phyloP scores from a whole-genome alignment of 2,797 vertebrate species.

The Paedocypris micromegethes region DNA sequence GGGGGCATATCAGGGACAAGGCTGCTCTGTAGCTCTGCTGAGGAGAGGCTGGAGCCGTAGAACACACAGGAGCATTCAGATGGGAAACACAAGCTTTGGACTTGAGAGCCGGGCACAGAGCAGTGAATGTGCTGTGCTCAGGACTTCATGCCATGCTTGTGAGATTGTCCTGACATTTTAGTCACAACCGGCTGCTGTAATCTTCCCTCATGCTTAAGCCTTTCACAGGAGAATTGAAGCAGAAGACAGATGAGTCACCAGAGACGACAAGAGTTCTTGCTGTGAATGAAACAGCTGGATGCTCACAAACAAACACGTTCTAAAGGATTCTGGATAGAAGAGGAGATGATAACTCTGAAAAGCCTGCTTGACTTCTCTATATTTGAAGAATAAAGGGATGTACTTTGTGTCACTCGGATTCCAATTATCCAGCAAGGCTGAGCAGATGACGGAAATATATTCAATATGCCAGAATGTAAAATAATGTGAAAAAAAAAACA shows the following conservation, averaged over 20 bases:
- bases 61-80: constrained; percentile 41
- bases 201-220: constrained; percentile 25
- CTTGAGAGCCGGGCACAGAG: background rate
- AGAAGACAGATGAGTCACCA: constrained; percentile 41
- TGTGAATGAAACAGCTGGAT: constrained; percentile 14
- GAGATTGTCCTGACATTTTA: constrained; percentile 41
- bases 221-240: constrained; percentile 15
- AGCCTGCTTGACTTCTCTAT: too few relatives aligned
- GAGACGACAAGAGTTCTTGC: background rate
- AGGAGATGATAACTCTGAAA: too few relatives aligned
- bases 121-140: constrained; percentile 11
- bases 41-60: constrained; percentile 22
- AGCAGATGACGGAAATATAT: too few relatives aligned
- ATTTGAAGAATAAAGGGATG: too few relatives aligned
- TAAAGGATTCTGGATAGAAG: background rate
- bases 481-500: too few relatives aligned
- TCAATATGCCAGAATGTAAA: too few relatives aligned
- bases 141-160: constrained; percentile 33
- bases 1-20: constrained; percentile 26
- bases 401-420: too few relatives aligned
- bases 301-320: background rate
- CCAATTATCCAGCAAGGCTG: too few relatives aligned
- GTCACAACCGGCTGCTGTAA: constrained; percentile 36
- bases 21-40: constrained; percentile 33
- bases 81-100: constrained; percentile 7